phyloP scores from a whole-genome alignment of 2,113 vertebrate genomes.

The Lepisosteus osseus region DNA sequence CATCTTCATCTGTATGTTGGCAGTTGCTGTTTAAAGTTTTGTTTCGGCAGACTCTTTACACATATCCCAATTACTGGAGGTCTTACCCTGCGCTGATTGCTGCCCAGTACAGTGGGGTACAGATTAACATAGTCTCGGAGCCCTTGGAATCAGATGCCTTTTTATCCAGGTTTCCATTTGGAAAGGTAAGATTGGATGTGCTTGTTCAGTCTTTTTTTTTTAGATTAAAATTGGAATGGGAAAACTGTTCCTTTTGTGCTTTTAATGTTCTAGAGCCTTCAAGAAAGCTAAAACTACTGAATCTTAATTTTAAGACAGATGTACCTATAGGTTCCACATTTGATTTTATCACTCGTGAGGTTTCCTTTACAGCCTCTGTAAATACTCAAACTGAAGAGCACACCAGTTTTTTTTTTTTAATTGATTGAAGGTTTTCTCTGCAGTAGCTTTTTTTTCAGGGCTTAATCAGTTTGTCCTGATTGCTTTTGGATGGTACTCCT shows the following conservation, averaged over 20 bases:
- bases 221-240: background rate
- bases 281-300: background rate
- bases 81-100: slow-evolving; percentile 9
- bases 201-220: background rate
- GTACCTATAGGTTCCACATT: slow-evolving; percentile 6
- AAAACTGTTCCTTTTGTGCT: slow-evolving; percentile 14
- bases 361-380: no score
- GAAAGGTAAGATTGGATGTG: background rate
- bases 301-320: slow-evolving; percentile 24
- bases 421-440: background rate
- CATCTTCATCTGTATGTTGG: no score
- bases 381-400: no score
- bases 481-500: no score
- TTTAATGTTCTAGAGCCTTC: background rate
- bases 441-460: background rate
- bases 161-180: background rate
- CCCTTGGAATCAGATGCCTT: background rate
- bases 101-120: slow-evolving; percentile 14
- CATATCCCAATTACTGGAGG: slow-evolving; percentile 5
- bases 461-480: no score
- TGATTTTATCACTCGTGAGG: no score
- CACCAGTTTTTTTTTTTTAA: no score
- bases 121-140: background rate
- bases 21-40: background rate
- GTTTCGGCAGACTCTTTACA: slow-evolving; percentile 12